Evolutionary conservation across 1,140 invertebrate genomes (phyloP), one percentile per base, ranked within the genome.

Genomic region (Neodiprion lecontei): DNA sequence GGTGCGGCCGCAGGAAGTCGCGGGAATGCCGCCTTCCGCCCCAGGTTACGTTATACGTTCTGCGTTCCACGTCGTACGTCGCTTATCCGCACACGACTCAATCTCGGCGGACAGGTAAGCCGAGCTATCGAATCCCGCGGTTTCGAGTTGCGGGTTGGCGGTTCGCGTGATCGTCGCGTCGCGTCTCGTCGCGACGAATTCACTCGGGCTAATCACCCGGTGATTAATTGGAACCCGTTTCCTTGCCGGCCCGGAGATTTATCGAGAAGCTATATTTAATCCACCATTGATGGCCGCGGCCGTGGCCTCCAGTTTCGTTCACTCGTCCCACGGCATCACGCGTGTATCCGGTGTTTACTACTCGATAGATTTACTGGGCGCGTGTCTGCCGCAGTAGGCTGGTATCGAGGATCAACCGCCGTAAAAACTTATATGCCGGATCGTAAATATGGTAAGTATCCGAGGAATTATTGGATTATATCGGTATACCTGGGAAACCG

Each of bases 1-100:
- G 68, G 68, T 12, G 68, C 68, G 68, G 47, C 47, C 28, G 8
- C 50, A 75, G 74, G 74, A 81, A 77, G 73, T 67, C n/a, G 73
- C 40, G 53, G n/a, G 53, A 61, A 17, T 61, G n/a, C 53, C 53
- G 53, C n/a, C 53, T 61, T 12, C 53, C 53, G 11, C 53, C 3
- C 53, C 28, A 40, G 28, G 28, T 40, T 40, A 40, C 28, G 28
- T 40, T 40, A 5, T 40, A 40, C 28, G 28, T 40, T 40, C 2
- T 40, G 5, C 28, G 28, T 40, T 40, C 2, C 9, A 21, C 49
- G 69, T 40, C 9, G 28, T 40, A 40, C 28, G 28, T 40, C 28
- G 28, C 5, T 40, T 40, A 40, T 40, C 28, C 28, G 28, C 28
- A 40, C 28, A 40, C 28, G 28, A 40, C 28, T 40, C 28, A 40